Base-by-base conservation (phyloP, 2,888 invertebrate genomes). In the Hipparchia semele region DNA sequence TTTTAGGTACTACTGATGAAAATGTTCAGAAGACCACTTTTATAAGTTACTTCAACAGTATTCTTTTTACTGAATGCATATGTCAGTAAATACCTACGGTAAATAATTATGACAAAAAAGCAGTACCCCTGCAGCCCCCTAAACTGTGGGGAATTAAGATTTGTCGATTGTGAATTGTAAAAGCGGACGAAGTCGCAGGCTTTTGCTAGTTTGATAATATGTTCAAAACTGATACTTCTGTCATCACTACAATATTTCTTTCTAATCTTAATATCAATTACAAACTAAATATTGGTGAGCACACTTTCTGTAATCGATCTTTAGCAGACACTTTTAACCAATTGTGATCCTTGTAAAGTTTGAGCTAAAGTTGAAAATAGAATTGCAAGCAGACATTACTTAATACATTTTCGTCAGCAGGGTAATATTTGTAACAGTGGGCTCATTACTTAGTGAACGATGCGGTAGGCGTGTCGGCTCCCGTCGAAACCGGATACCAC, bases 371-470 rank as follows among this genome's bases (percentile, higher is more conserved):
- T 64, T 23, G 46, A 70, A 64, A 70, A 62, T 56, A 3, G 62
- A 45, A 39, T 23, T 54, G 10, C 23, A 12, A 12, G 10, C 8
- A 2, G 39, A 46, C 13, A 12, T 67, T 58, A 70, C 46, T 70
- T 65, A 59, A 49, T 39, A 54, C 64, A 61, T 69, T 72, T 46
- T 67, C 71, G 68, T 60, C 13, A 69, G 58, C 10, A 51, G 49
- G 45, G 54, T 70, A 68, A 69, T 75, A 74, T 73, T 77, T 86
- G 89, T 89, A 89, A 88, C 86, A 87, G 85, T 88, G 87, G 87
- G 86, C 88, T 93, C 90, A 92, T 94, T 93, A 94, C 92, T 94
- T 93, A 92, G 89, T 70, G 86, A 83, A 82, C 79, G 81, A 81
- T 81, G 81, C 78, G 82, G 87, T 86, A 88, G 91, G 92, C 89